Evolutionary conservation across 2,888 invertebrate species (phyloP).

Genomic region (Cheilosia soror): DNA sequence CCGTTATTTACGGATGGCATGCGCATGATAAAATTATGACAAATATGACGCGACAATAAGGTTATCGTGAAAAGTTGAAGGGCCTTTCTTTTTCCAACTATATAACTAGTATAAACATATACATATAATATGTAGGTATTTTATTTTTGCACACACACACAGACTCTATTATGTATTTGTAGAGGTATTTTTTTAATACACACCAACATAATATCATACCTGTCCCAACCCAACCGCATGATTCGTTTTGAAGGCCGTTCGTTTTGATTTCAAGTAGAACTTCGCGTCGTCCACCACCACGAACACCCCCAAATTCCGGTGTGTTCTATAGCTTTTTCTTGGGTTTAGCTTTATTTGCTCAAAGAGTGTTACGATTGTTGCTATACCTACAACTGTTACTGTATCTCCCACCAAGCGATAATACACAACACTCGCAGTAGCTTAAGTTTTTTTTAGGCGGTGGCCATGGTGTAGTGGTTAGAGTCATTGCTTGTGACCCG

Average conservation of each 20-base stretch:
- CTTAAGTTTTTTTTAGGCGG: no score
- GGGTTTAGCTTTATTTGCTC: constrained; percentile 29
- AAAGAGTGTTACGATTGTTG: constrained; percentile 60
- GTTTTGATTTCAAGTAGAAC: constrained; percentile 55
- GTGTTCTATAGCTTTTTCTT: constrained; percentile 35
- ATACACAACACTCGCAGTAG: constrained; percentile 26
- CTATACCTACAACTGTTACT: constrained; percentile 41
- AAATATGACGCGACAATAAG: constrained; percentile 54
- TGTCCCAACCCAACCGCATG: constrained; percentile 59
- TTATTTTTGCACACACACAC: constrained; percentile 4
- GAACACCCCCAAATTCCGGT: constrained; percentile 21
- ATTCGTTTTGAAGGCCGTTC: constrained; percentile 73
- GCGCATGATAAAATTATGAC: constrained; percentile 4
- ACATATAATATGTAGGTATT: no score
- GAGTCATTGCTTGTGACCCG: no score
- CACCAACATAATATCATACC: not conserved
- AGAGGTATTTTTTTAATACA: not conserved
- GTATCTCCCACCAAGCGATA: constrained; percentile 42
- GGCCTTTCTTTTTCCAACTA: constrained; percentile 31
- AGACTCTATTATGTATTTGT: not conserved
- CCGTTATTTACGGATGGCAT: not conserved
- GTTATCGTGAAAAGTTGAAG: constrained; percentile 61
- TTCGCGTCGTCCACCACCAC: constrained; percentile 28
- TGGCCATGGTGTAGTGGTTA: no score
- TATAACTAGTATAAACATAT: no score